These are phyloP conservation scores for Dendrolimus pini DNA, from an alignment of 2,888 invertebrate species.

Conservation along the genomic window DNA sequence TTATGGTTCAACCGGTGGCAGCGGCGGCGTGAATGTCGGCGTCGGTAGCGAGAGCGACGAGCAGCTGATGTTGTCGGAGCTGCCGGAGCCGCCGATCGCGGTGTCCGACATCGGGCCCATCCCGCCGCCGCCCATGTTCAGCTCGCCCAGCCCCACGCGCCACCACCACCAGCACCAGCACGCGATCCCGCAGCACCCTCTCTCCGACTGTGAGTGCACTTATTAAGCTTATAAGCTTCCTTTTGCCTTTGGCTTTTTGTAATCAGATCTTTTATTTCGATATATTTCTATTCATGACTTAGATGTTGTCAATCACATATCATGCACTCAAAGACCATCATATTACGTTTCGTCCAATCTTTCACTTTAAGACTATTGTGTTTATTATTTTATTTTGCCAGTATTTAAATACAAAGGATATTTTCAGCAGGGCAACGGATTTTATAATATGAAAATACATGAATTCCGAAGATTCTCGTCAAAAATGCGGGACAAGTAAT, in stretches of 20 bases:
- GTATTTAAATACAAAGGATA: too few species aligned
- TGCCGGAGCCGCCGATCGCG: constrained; percentile 94
- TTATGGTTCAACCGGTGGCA: constrained; percentile 50
- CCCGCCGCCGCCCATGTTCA: constrained; percentile 97
- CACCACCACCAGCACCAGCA: constrained; percentile 45
- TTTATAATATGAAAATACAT: too few species aligned
- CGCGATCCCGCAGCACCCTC: constrained; percentile 39
- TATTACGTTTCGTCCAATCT: too few species aligned
- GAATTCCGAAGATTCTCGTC: too few species aligned
- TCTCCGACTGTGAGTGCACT: constrained; percentile 54
- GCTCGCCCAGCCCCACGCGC: constrained; percentile 86
- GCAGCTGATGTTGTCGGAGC: constrained; percentile 86
- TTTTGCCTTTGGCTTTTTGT: not conserved
- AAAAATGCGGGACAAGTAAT: too few species aligned
- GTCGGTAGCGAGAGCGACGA: constrained; percentile 46
- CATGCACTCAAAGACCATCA: too few species aligned
- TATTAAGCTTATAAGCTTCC: constrained; percentile 5
- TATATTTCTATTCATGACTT: too few species aligned
- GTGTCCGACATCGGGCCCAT: constrained; percentile 95
- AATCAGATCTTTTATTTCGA: too few species aligned
- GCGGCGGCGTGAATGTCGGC: constrained; percentile 27
- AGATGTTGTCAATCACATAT: too few species aligned
- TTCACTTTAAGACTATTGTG: too few species aligned
- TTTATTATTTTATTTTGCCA: too few species aligned
- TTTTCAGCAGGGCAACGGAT: too few species aligned